These are phyloP conservation scores for Leptinotarsa juncta DNA, from an alignment of 2,888 invertebrate species.

Conservation along the genomic window DNA sequence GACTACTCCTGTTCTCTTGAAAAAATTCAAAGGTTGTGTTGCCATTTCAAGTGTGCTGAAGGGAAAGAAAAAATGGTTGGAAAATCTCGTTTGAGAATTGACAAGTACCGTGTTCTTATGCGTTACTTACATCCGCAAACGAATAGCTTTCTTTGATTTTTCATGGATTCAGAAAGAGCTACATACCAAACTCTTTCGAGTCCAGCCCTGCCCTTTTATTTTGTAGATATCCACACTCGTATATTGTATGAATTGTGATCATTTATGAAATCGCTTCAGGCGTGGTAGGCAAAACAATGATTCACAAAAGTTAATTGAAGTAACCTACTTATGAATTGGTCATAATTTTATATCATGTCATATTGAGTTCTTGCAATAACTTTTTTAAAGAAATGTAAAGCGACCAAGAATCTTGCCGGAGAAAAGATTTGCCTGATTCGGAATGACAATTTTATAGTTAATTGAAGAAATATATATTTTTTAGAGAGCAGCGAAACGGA, in stretches of 20 bases:
- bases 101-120: too few relatives aligned
- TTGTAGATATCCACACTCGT: neutral
- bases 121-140: too few relatives aligned
- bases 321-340: conserved; percentile 30
- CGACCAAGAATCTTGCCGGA: neutral
- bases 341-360: conserved; percentile 28
- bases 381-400: neutral
- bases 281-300: conserved; percentile 29
- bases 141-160: too few relatives aligned
- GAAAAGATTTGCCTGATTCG: neutral
- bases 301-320: conserved; percentile 27
- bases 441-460: neutral
- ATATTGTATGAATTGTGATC: conserved; percentile 7
- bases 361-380: conserved; percentile 13
- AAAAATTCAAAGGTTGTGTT: too few relatives aligned
- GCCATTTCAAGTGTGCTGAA: too few relatives aligned
- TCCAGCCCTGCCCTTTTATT: too few relatives aligned
- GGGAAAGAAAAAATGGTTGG: too few relatives aligned
- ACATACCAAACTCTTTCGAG: too few relatives aligned
- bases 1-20: too few relatives aligned
- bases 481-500: too few relatives aligned
- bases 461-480: neutral
- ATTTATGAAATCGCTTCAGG: conserved; percentile 19
- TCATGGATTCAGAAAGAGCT: too few relatives aligned
- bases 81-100: too few relatives aligned